Evolutionary conservation across 1,140 invertebrate species (phyloP).

Genomic region (Drosophila nigromelanica): DNA sequence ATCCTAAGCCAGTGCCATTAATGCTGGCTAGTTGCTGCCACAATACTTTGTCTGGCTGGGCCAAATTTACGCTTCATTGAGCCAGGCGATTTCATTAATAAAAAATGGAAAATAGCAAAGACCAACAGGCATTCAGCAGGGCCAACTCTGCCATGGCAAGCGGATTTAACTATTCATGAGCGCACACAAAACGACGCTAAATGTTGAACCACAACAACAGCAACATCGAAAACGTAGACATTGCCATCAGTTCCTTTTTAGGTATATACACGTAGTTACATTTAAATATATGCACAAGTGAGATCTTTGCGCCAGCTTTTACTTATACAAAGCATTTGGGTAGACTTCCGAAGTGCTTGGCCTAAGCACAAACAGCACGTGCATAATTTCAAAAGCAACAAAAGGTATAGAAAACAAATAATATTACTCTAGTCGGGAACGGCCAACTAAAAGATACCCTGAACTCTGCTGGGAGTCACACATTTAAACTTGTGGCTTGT

Average conservation of each 20-base stretch:
- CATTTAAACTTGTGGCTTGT: too few relatives aligned
- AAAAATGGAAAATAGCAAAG: slow-evolving; percentile 72
- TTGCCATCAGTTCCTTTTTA: slow-evolving; percentile 21
- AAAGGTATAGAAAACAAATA: not conserved
- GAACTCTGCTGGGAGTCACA: not conserved
- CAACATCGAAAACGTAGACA: not conserved
- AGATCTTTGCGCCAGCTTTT: slow-evolving; percentile 44
- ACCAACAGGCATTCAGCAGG: slow-evolving; percentile 9
- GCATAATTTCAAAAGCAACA: slow-evolving; percentile 13
- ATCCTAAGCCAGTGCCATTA: slow-evolving; percentile 63
- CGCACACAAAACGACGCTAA: slow-evolving; percentile 53
- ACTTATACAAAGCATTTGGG: slow-evolving; percentile 34
- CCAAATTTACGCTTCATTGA: slow-evolving; percentile 78
- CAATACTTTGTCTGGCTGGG: slow-evolving; percentile 57
- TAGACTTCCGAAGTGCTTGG: slow-evolving; percentile 20
- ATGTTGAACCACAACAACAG: slow-evolving; percentile 30
- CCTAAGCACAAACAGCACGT: slow-evolving; percentile 21
- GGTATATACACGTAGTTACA: slow-evolving; percentile 34
- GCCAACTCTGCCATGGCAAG: slow-evolving; percentile 22
- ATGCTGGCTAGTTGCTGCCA: slow-evolving; percentile 24
- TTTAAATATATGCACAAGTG: slow-evolving; percentile 44
- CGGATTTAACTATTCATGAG: slow-evolving; percentile 81
- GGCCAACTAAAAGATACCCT: too few relatives aligned
- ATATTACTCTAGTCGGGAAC: too few relatives aligned
- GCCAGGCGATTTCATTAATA: slow-evolving; percentile 82